A percentile compares a stretch with the other conserved stretches of the same genome.
These are phyloP conservation scores for Ypsolopha sequella DNA, from an alignment of 2,888 invertebrate genomes.

Conservation along the genomic window DNA sequence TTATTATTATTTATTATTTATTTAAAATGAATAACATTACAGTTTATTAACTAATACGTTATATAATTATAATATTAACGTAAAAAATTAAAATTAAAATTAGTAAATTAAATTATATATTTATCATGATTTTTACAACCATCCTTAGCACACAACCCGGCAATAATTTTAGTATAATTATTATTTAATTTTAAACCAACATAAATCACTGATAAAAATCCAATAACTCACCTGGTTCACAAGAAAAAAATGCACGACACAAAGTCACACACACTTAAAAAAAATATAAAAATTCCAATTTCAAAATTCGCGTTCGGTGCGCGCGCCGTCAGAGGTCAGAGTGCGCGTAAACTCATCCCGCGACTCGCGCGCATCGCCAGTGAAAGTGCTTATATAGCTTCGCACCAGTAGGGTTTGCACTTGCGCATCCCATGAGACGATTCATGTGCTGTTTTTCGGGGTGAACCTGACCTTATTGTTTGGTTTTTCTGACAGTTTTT, in stretches of 20 bases:
- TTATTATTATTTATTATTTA: no score
- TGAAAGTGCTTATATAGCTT: conserved; percentile 68
- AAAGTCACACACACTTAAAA: conserved; percentile 42
- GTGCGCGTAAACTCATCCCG: conserved; percentile 50
- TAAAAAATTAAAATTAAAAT: no score
- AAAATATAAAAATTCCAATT: conserved; percentile 7
- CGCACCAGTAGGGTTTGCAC: conserved; percentile 28
- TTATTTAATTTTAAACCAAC: neutral
- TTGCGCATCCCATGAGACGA: neutral
- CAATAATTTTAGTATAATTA: no score
- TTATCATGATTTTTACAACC: no score
- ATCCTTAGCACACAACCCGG: no score
- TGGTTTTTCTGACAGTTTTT: no score
- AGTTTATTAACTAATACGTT: no score
- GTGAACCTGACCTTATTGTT: no score
- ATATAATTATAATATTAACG: no score
- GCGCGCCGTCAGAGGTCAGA: conserved; percentile 48
- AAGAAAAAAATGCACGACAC: conserved; percentile 39
- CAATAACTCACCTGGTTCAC: conserved; percentile 47
- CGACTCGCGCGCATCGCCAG: conserved; percentile 50
- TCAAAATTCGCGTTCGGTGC: conserved; percentile 10
- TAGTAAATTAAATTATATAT: no score
- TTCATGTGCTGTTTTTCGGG: no score
- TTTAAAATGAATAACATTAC: no score
- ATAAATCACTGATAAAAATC: conserved; percentile 5